phyloP scores from a whole-genome alignment of 2,113 vertebrate genomes.

The Astatotilapia flaviijosephi region DNA sequence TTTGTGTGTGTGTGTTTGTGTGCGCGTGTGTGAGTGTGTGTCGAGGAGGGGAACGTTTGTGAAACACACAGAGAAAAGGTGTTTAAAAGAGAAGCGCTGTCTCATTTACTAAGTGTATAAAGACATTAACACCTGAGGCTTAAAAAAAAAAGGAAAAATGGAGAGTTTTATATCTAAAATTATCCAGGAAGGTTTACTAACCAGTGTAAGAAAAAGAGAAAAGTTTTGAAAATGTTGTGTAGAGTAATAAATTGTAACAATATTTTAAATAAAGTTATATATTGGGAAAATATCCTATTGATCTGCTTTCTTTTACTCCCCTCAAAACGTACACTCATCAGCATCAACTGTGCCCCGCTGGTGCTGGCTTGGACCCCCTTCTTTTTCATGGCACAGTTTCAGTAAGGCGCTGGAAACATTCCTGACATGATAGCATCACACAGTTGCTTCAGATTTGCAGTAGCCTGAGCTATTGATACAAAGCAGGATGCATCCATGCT shows the following conservation, averaged over 20 bases:
- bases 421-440: neutral
- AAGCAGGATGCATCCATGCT: neutral
- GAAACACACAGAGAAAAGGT: neutral
- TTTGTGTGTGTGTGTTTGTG: neutral
- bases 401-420: neutral
- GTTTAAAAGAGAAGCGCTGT: constrained; percentile 19
- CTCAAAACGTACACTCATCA: neutral
- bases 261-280: constrained; percentile 80
- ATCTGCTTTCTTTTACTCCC: constrained; percentile 3
- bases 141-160: neutral
- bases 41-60: neutral
- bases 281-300: constrained; percentile 41
- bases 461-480: neutral
- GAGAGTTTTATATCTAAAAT: constrained; percentile 71
- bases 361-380: neutral
- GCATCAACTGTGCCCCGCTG: neutral
- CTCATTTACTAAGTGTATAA: constrained; percentile 47
- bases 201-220: constrained; percentile 48
- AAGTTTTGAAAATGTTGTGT: constrained; percentile 69
- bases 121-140: constrained; percentile 49
- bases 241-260: constrained; percentile 76
- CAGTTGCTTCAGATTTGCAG: neutral
- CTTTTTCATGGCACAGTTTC: neutral
- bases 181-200: constrained; percentile 68
- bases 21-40: neutral